phyloP scores from a whole-genome alignment of 2,797 vertebrate species.

The Aythya fuligula region DNA sequence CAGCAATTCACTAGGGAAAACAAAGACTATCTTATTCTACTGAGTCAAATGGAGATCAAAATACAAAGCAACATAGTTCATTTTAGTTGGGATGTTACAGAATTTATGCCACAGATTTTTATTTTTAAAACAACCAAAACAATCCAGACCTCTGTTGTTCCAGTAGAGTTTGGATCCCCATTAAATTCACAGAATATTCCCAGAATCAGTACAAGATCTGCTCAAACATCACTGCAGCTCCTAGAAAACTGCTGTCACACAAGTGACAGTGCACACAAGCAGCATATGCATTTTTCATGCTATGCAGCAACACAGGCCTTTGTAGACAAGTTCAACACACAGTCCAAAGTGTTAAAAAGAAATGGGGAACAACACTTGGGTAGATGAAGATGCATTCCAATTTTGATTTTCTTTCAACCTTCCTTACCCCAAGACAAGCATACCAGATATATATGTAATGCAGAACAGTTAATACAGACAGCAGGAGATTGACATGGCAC shows the following conservation, averaged over 20 bases:
- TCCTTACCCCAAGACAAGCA: neutral
- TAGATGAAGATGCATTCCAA: neutral
- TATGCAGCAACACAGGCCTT: neutral
- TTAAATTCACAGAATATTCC: neutral
- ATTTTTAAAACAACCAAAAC: neutral
- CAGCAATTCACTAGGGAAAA: neutral
- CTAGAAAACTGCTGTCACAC: neutral
- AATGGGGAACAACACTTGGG: neutral
- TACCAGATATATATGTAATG: neutral
- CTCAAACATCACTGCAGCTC: neutral
- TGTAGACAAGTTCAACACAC: neutral
- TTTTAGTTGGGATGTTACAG: neutral
- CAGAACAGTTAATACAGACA: constrained; percentile 9
- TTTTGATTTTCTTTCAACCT: constrained; percentile 1
- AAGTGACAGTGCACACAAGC: neutral
- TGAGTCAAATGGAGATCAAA: neutral
- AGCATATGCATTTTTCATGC: neutral
- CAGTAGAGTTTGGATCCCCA: neutral
- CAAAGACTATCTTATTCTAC: neutral
- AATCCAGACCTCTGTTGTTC: neutral
- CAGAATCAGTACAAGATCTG: neutral
- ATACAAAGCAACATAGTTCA: neutral
- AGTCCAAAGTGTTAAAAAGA: neutral
- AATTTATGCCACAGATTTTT: neutral
- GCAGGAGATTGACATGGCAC: constrained; percentile 17